Conservation (phyloP, 1,140 invertebrate genomes). For the Delia radicum region DNA sequence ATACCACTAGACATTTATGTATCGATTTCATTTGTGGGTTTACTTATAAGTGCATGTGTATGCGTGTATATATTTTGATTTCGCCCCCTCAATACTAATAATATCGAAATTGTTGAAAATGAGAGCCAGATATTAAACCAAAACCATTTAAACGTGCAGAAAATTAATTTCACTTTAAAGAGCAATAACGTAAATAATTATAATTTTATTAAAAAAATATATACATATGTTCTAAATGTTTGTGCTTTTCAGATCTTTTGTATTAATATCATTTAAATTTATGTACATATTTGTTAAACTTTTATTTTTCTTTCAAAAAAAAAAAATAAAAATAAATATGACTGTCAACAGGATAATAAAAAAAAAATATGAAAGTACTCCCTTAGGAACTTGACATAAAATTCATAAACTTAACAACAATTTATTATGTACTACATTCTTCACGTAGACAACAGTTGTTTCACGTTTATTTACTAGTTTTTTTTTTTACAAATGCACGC, state of each 20-base stretch:
- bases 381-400: too few relatives aligned
- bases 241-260: too few relatives aligned
- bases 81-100: background rate
- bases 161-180: background rate
- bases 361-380: background rate
- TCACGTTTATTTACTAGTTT: background rate
- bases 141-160: background rate
- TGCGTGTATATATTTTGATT: background rate
- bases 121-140: background rate
- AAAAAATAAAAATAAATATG: too few relatives aligned
- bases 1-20: background rate
- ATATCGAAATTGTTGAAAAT: background rate
- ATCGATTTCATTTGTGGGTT: constrained; percentile 18
- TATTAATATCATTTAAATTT: too few relatives aligned
- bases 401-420: background rate
- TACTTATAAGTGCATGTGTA: background rate
- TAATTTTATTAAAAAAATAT: too few relatives aligned
- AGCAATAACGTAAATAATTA: too few relatives aligned
- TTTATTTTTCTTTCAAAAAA: too few relatives aligned
- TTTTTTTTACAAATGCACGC: too few relatives aligned
- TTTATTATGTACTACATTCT: background rate
- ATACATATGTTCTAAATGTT: too few relatives aligned
- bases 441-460: background rate
- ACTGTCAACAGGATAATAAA: background rate
- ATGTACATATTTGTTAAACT: too few relatives aligned